Conservation (phyloP, 2,888 invertebrate genomes). For the Augiades crinisus region DNA sequence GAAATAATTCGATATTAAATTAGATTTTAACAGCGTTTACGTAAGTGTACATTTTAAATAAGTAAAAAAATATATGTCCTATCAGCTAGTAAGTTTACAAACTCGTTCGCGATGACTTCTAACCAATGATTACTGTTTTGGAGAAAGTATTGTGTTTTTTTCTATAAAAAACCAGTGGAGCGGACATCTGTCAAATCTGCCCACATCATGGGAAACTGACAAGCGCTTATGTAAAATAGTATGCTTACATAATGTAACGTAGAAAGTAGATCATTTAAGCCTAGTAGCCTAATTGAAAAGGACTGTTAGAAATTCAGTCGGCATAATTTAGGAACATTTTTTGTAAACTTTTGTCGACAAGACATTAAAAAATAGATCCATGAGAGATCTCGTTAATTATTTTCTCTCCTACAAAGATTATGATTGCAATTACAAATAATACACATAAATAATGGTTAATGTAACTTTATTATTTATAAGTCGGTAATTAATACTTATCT, state of each 20-base stretch:
- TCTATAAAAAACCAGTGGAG: background rate
- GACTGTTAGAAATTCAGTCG: background rate
- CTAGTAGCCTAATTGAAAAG: slow-evolving; percentile 6
- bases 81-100: no score
- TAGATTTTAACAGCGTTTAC: no score
- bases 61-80: no score
- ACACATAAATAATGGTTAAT: background rate
- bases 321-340: background rate
- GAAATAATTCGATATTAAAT: no score
- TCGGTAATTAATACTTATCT: background rate
- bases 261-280: slow-evolving; percentile 13
- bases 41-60: no score
- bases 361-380: background rate
- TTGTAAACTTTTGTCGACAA: background rate
- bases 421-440: no score
- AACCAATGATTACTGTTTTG: no score
- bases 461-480: background rate
- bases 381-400: background rate
- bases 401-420: background rate
- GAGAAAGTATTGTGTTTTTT: background rate
- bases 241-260: background rate
- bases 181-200: background rate
- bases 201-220: background rate
- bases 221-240: background rate
- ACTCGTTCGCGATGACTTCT: no score